Evolutionary conservation across 2,888 invertebrate species (phyloP), one percentile per base, ranked within the genome.

Genomic region (Tachina grossa): DNA sequence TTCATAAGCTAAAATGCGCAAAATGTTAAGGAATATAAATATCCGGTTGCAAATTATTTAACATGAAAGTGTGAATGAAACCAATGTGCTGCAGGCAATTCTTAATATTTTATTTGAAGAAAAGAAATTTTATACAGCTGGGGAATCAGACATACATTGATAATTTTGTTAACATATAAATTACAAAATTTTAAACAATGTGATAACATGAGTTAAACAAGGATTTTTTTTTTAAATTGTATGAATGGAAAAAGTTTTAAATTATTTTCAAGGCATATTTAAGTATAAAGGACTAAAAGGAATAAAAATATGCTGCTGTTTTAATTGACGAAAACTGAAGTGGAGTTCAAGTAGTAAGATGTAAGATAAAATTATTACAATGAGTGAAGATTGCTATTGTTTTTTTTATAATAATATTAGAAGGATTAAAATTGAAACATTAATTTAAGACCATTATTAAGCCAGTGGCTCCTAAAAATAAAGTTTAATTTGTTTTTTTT

Each of bases 1-100:
- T 10, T 31, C n/a, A 39, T 41, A n/a, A 43, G 19, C 10, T 14
- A 39, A 43, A 59, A 16, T 22, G n/a, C 31, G 13, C 31, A 11
- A 10, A 69, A 69, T 69, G 11, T 45, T 68, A 66, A 72, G 13
- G 13, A 47, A 55, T 63, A 39, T 53, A 39, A 61, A 61, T 47
- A 45, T 10, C 13, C 10, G 31, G 31, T 4, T 19, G 47, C 8
- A 49, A 69, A 43, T n/a, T 59, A 22, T 22, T 16, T 13, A 47
- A 14, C 41, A 22, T 47, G 47, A 47, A 71, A 63, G 47, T 79
- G 71, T 79, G 31, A 63, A 78, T 79, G 31, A 63, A 78, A 51
- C 41, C 47, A 53, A 51, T 65, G 31, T 66, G 19, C 41, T 39
- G 63, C 51, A 43, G 13, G 9, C 45, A 13, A 39, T 41, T 65